Conservation (phyloP, 2,113 vertebrate genomes). For the Albula glossodonta region DNA sequence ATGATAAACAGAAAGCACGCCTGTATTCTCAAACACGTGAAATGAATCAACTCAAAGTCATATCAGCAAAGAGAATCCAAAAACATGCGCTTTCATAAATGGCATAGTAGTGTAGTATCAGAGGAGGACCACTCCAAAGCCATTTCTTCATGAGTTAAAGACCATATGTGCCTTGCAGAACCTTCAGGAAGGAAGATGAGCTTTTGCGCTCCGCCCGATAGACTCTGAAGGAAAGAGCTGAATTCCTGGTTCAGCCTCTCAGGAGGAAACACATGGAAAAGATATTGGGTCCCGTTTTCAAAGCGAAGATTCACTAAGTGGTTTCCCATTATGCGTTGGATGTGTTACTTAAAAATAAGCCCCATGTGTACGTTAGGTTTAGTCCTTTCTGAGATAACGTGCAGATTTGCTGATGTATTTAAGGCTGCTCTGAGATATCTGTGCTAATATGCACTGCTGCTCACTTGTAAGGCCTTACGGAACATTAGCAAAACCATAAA, state of each 20-base stretch:
- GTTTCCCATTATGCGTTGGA: not conserved
- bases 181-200: not conserved
- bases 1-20: too few species aligned
- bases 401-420: not conserved
- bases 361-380: not conserved
- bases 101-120: not conserved
- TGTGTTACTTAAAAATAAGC: not conserved
- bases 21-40: too few species aligned
- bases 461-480: too few species aligned
- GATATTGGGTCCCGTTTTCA: not conserved
- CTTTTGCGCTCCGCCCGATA: not conserved
- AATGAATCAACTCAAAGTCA: too few species aligned
- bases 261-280: not conserved
- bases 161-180: not conserved
- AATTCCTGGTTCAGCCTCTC: not conserved
- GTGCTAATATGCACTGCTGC: not conserved
- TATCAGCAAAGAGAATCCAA: too few species aligned
- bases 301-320: not conserved
- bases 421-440: not conserved
- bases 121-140: not conserved
- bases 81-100: too few species aligned
- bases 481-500: too few species aligned
- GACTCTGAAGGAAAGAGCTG: not conserved
- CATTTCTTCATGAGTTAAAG: not conserved
- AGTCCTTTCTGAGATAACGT: not conserved